phyloP scores from a whole-genome alignment of 2,888 invertebrate genomes.

The Lasioglossum villosulum region DNA sequence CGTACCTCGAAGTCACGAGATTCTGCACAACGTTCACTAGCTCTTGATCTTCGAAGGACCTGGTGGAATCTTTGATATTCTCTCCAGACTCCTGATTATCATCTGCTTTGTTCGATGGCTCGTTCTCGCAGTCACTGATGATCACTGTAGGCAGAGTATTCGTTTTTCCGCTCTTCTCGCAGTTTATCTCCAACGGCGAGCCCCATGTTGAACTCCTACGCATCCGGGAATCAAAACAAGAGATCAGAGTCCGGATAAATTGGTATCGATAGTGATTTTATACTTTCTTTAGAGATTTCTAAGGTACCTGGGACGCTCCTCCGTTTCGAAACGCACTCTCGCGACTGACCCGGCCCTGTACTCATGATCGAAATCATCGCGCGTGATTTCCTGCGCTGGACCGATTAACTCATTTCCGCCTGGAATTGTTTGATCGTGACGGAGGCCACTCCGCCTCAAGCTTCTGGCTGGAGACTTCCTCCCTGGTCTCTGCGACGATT shows the following conservation, averaged over 20 bases:
- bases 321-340: slow-evolving; percentile 71
- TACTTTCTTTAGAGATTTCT: background rate
- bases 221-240: background rate
- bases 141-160: background rate
- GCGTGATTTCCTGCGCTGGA: slow-evolving; percentile 56
- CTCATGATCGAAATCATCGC: slow-evolving; percentile 56
- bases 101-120: slow-evolving; percentile 4
- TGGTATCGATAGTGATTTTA: background rate
- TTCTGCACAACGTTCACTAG: slow-evolving; percentile 70
- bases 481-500: background rate
- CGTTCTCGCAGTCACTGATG: background rate
- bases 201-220: slow-evolving; percentile 49
- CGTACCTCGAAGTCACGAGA: slow-evolving; percentile 76
- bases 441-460: slow-evolving; percentile 30
- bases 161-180: slow-evolving; percentile 31
- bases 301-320: slow-evolving; percentile 51
- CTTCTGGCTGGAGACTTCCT: slow-evolving; percentile 18
- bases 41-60: slow-evolving; percentile 34
- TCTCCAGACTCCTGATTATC: background rate
- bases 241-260: background rate
- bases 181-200: slow-evolving; percentile 18
- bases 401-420: slow-evolving; percentile 64
- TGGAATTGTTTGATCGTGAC: slow-evolving; percentile 36
- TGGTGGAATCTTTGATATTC: background rate
- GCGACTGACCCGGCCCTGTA: slow-evolving; percentile 38